Conservation (phyloP, 2,888 invertebrate species). For the Sphecodes monilicornis region DNA sequence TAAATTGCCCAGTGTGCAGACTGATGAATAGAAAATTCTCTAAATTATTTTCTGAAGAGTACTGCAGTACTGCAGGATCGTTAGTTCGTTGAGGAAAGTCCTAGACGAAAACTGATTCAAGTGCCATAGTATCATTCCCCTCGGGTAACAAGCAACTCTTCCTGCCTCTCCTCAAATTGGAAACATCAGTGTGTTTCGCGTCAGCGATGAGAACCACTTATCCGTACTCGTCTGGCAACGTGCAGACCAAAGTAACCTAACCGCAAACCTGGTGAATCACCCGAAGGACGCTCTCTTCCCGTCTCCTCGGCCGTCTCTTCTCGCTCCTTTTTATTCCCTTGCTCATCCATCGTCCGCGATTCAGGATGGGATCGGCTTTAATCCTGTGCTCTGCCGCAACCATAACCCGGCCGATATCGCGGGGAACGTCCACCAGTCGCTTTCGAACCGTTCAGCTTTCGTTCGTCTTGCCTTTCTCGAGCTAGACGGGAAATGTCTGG, state of each 20-base stretch:
- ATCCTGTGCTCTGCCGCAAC: constrained; percentile 47
- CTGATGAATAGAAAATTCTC: background rate
- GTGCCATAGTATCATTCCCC: background rate
- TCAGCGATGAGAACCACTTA: constrained; percentile 65
- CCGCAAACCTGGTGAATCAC: constrained; percentile 78
- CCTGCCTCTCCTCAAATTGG: background rate
- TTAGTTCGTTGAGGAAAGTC: background rate
- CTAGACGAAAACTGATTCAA: background rate
- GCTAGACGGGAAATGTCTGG: constrained; percentile 13
- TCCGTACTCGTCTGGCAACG: constrained; percentile 57
- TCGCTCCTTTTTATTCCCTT: constrained; percentile 48
- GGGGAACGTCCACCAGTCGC: constrained; percentile 10
- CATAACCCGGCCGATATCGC: constrained; percentile 45
- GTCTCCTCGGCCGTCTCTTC: constrained; percentile 52
- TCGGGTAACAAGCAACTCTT: constrained; percentile 7
- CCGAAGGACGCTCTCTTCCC: constrained; percentile 71
- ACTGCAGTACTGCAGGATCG: background rate
- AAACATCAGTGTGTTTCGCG: constrained; percentile 40
- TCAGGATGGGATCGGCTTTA: constrained; percentile 59
- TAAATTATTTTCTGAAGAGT: background rate
- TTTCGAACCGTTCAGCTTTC: constrained; percentile 36
- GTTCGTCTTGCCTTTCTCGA: background rate
- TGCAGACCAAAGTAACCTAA: constrained; percentile 65
- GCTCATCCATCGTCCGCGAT: constrained; percentile 53
- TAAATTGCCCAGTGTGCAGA: no score